These are phyloP conservation scores for Euphydryas editha DNA, from an alignment of 2,888 invertebrate genomes.

Conservation along the genomic window DNA sequence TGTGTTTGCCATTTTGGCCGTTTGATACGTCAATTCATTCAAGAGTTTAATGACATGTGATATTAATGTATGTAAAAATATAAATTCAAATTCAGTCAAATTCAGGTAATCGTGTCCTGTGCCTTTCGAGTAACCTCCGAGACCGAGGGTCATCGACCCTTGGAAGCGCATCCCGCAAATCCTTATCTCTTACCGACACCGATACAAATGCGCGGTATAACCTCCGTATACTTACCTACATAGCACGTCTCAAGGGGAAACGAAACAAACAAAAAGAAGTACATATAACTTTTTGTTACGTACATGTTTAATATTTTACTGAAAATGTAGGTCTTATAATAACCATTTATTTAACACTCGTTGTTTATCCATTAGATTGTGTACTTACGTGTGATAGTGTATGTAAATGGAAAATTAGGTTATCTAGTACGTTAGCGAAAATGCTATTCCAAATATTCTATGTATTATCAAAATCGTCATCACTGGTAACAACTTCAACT, in stretches of 20 bases:
- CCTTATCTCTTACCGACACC: conserved; percentile 59
- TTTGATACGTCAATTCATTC: neutral
- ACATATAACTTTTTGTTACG: conserved; percentile 1
- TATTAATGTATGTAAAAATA: neutral
- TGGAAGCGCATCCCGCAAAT: conserved; percentile 72
- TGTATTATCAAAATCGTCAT: conserved; percentile 9
- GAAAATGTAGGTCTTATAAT: neutral
- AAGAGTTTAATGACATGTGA: neutral
- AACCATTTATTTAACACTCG: conserved; percentile 13
- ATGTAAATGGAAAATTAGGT: conserved; percentile 40
- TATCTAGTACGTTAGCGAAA: conserved; percentile 34
- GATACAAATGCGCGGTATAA: conserved; percentile 15
- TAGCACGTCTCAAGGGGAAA: conserved; percentile 16
- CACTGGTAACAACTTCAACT: neutral
- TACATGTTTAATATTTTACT: neutral
- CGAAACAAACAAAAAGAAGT: conserved; percentile 6
- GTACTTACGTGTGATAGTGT: conserved; percentile 31
- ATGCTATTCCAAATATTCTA: conserved; percentile 21
- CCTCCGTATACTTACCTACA: conserved; percentile 12
- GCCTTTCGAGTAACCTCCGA: conserved; percentile 68
- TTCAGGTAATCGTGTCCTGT: conserved; percentile 43
- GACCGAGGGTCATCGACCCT: conserved; percentile 68
- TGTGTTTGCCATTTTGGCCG: neutral
- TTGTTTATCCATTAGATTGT: conserved; percentile 27
- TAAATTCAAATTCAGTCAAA: neutral